Base-by-base conservation (phyloP, 2,888 invertebrate species). In the Sisyra nigra region DNA sequence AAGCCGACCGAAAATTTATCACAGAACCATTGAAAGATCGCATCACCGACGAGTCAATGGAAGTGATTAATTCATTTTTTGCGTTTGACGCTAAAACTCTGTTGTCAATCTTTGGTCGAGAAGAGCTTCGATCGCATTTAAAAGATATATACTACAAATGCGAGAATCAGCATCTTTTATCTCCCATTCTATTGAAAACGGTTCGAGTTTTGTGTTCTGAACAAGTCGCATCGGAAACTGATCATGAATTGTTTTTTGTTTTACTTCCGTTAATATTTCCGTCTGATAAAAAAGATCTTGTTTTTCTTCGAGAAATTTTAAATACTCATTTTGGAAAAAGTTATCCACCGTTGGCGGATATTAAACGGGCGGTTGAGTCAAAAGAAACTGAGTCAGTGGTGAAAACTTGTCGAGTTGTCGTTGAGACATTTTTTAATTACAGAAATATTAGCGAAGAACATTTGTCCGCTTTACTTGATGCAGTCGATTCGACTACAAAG, bases 241-340 rank as follows among this genome's bases (percentile, higher is more conserved):
- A 75, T 50, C 68, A 72, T 41, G 65, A 68, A 47, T 67, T 72
- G 3, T 66, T 80, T 39, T 55, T 77, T 30, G 64, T 69, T 1
- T 58, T 80, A 15, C 56, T 78, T 19, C 79, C 80, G 9, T 73
- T 71, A 53, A 55, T 82, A 5, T 73, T 80, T 49, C 76, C 79
- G 0, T 53, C 57, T 38, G 61, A 67, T 46, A 49, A 61, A 2
- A 51, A 55, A 2, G 67, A 68, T 48, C 53, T 65, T 1, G 49
- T 51, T 1, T 57, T 66, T 39, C 57, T 70, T 0, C 59, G 62
- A 50, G 55, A 62, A 41, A 58, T 72, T 14, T 48, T 73, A 7
- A 40, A 54, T 3, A 62, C 66, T 0, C 52, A 65, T 8, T 68
- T 70, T 45, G 60, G 63, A 3, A 58, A 57, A 42, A 59, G 63